Evolutionary conservation across 2,113 vertebrate species (phyloP).

Genomic region (Hucho hucho): DNA sequence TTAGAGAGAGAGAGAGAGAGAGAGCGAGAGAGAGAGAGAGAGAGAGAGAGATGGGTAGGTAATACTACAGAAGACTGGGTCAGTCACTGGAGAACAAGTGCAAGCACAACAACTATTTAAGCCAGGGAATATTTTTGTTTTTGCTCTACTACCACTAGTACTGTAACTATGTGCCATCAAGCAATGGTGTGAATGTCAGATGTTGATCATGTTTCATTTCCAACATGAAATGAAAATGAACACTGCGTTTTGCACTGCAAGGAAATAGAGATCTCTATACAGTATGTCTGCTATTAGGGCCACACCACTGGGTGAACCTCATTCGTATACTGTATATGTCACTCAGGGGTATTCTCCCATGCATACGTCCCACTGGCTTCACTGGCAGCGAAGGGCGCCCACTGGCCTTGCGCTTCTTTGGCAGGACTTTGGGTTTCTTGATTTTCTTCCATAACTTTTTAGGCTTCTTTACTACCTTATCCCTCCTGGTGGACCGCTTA

Average conservation of each 20-base stretch:
- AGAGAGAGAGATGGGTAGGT: neutral
- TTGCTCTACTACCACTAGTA: no score
- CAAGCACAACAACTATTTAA: no score
- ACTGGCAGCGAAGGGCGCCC: neutral
- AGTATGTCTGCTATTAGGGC: conserved; percentile 28
- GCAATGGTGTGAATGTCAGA: no score
- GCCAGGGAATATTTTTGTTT: no score
- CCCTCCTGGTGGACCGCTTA: conserved; percentile 41
- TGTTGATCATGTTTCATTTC: no score
- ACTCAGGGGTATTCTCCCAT: conserved; percentile 5
- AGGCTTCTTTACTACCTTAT: conserved; percentile 41
- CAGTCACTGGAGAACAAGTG: no score
- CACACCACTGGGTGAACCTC: neutral
- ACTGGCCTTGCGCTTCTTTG: conserved; percentile 25
- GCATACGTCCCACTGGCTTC: conserved; percentile 55
- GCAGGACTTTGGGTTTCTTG: conserved; percentile 46
- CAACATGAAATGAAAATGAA: no score
- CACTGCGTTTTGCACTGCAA: neutral
- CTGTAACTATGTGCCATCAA: no score
- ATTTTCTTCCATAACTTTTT: conserved; percentile 43
- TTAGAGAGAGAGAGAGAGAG: neutral
- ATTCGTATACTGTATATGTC: conserved; percentile 45
- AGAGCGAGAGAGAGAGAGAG: neutral
- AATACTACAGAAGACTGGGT: no score
- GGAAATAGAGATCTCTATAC: conserved; percentile 25